phyloP scores from a whole-genome alignment of 2,888 invertebrate species.

The Diogma glabrata region DNA sequence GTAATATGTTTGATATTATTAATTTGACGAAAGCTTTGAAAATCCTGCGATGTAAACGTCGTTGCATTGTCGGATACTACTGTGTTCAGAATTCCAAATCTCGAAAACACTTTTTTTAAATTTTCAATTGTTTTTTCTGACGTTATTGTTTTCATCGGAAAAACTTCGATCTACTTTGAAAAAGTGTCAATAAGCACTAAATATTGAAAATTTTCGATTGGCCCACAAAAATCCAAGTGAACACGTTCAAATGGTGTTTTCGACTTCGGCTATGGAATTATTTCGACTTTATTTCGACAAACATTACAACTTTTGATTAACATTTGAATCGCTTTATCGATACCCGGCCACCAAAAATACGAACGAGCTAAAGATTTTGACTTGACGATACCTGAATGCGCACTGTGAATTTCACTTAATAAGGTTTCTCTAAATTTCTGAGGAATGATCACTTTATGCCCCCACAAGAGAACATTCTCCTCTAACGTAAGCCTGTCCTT shows the following conservation, averaged over 20 bases:
- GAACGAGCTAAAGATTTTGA: slow-evolving; percentile 19
- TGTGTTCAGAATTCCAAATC: slow-evolving; percentile 18
- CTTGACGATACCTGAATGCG: slow-evolving; percentile 18
- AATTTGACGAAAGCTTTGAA: slow-evolving; percentile 16
- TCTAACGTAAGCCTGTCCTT: too few species aligned
- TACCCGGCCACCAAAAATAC: slow-evolving; percentile 21
- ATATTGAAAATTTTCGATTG: too few species aligned
- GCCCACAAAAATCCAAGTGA: slow-evolving; percentile 14
- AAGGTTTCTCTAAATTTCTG: too few species aligned
- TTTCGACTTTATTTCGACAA: slow-evolving; percentile 7
- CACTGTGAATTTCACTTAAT: slow-evolving; percentile 11
- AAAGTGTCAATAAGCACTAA: too few species aligned
- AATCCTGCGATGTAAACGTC: slow-evolving; percentile 17
- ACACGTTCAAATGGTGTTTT: slow-evolving; percentile 18
- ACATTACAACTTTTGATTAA: slow-evolving; percentile 13
- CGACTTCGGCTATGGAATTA: slow-evolving; percentile 14
- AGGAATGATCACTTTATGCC: too few species aligned
- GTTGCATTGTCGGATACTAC: slow-evolving; percentile 20
- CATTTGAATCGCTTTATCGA: slow-evolving; percentile 20
- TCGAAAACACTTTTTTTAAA: slow-evolving; percentile 19
- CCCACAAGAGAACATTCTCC: too few species aligned
- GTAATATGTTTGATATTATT: slow-evolving; percentile 18
- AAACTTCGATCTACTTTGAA: too few species aligned
- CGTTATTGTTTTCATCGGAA: slow-evolving; percentile 12
- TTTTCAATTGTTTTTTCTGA: slow-evolving; percentile 12